Evolutionary conservation across 2,113 vertebrate genomes (phyloP), one percentile per base, ranked within the genome.

Genomic region (Cairina moschata): DNA sequence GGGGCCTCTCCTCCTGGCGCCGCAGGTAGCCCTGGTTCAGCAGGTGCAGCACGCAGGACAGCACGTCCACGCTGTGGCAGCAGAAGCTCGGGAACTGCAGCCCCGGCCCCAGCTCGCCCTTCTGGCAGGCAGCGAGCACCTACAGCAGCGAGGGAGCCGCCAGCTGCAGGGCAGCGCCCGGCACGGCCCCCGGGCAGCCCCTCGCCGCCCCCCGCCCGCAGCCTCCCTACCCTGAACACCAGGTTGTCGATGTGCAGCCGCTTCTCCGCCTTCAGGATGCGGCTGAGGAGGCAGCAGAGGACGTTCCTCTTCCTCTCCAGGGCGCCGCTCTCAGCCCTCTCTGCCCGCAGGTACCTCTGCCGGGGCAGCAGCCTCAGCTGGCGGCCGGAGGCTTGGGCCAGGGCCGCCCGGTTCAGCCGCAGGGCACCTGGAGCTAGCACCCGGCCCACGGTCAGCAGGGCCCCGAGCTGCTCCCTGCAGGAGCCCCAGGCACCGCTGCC

Each of bases 201-300:
- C 65, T 1, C 63, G 23, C 54, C 8, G 15, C 42, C 75, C 74
- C 54, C 3, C 32, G 0, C 7, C 9, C 13, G 23, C 31, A 42
- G 21, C 21, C 52, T 6, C 12, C 97, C 48, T 94, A 99, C 99
- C 99, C 98, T 98, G 59, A 98, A 99, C 62, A 99, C 99, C 32
- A 99, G 98, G 96, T 98, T 99, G 97, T 99, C 99, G 0, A 99
- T 98, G 88, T 99, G 99, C 91, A 99, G 98, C 95, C 98, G 98
- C 90, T 99, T 98, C 75, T 99, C 99, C 28, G 90, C 97, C 96
- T 99, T 99, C 98, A 99, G 98, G 95, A 99, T 98, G 86, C 98
- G 98, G 14, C 99, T 98, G 7, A 99, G 97, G 78, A 99, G 98
- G 93, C 99, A 99, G 97, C 98, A 99, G 80, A 99, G 97, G 88